Evolutionary conservation across 2,888 invertebrate genomes (phyloP), one percentile per base, ranked within the genome.

Genomic region (Stenichneumon culpator): DNA sequence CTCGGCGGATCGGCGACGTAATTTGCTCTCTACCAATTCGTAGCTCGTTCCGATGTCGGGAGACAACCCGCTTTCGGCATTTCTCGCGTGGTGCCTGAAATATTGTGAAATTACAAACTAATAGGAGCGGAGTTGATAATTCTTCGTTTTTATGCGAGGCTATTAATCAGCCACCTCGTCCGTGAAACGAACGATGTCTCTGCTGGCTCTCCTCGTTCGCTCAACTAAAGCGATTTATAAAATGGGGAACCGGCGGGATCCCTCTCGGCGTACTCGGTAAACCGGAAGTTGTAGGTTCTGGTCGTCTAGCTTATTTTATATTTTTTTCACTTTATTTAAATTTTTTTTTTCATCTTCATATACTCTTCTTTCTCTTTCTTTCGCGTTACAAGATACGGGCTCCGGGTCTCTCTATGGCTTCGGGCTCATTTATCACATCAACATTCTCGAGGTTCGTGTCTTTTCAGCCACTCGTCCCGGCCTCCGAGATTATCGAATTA

Each of bases 401-500:
- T 81, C 67, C 80, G 70, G 44, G 16, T 79, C 78, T 82, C 81
- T 73, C 14, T 44, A 60, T 54, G 25, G 63, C 54, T 50, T 39
- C 32, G 52, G 78, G 79, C 87, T 88, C 90, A 89, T 90, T 90
- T 87, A 90, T 90, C 89, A 89, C 79, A 86, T 86, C 86, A 81
- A 78, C 82, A 84, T 84, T 87, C 79, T 75, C 70, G 79, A 77
- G 73, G 70, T 78, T 82, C 86, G 70, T 83, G 79, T 86, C 83
- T 86, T 86, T 89, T 88, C 87, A 74, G 78, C 68, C 80, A 82
- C 87, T 85, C 74, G 81, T 84, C 82, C 63, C 73, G 79, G 82
- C 86, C 82, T 72, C 86, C 84, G 82, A 92, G 93, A 93, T 93
- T 90, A 92, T 92, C 91, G 89, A 92, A 92, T 92, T 91, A 93